Conservation (phyloP, 30 jellyfish, hydroid and myxozoan species). For the Aurelia aurita region DNA sequence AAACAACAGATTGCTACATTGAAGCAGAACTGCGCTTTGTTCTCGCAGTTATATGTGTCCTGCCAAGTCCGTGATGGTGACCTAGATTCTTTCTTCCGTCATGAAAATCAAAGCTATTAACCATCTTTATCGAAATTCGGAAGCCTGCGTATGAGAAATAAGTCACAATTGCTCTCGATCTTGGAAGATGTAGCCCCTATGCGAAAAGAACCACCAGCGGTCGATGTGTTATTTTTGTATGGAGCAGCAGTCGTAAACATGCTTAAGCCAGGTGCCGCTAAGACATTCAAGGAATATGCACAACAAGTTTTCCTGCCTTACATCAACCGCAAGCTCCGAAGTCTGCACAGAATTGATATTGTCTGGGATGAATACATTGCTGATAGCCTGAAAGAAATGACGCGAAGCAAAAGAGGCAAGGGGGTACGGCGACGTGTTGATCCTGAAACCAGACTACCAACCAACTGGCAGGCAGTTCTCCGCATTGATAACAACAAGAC, state of each 20-base stretch:
- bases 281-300: constrained; percentile 30
- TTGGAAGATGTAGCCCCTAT: constrained; percentile 27
- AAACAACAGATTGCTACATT: constrained; percentile 34
- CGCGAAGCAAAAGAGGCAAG: constrained; percentile 48
- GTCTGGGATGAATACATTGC: constrained; percentile 32
- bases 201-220: constrained; percentile 33
- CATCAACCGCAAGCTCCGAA: background rate
- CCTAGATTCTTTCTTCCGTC: constrained; percentile 42
- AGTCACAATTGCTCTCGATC: constrained; percentile 32
- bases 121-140: constrained; percentile 53
- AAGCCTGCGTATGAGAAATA: constrained; percentile 21
- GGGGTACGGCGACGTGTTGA: constrained; percentile 65
- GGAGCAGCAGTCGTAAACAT: constrained; percentile 69
- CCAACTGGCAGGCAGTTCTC: constrained; percentile 67
- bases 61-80: constrained; percentile 65
- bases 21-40: constrained; percentile 49
- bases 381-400: constrained; percentile 6
- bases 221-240: constrained; percentile 20
- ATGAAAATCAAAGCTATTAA: constrained; percentile 41
- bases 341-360: constrained; percentile 6
- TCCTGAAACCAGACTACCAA: constrained; percentile 12
- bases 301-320: constrained; percentile 20
- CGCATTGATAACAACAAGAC: constrained; percentile 20
- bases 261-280: too few species aligned
- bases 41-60: constrained; percentile 67